Percentiles rank a stretch among this genome's conserved stretches.
These are phyloP conservation scores for Carpatolechia fugitivella DNA, from an alignment of 2,888 invertebrate species.

Conservation along the genomic window DNA sequence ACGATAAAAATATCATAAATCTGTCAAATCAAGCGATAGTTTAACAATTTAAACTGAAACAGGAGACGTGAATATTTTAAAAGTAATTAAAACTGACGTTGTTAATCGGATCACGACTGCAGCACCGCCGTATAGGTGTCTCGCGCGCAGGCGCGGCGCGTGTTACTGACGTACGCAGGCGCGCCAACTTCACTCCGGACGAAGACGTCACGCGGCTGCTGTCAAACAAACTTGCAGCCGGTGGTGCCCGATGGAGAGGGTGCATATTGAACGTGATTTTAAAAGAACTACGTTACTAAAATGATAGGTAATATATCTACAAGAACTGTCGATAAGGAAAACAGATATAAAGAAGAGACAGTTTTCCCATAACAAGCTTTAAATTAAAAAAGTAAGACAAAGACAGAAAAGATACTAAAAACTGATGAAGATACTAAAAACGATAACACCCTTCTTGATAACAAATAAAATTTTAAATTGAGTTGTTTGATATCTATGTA, in stretches of 20 bases:
- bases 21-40: conserved; percentile 55
- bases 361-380: too few species aligned
- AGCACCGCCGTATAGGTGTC: conserved; percentile 77
- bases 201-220: conserved; percentile 39
- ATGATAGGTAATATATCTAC: background rate
- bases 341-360: too few species aligned
- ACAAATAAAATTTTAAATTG: too few species aligned
- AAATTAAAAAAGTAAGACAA: too few species aligned
- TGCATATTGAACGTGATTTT: background rate
- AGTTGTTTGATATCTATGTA: too few species aligned
- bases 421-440: too few species aligned
- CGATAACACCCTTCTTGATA: too few species aligned
- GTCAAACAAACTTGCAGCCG: conserved; percentile 17
- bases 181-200: conserved; percentile 62
- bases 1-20: background rate
- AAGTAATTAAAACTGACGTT: conserved; percentile 68
- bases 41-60: background rate
- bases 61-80: conserved; percentile 11
- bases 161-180: conserved; percentile 72
- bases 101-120: conserved; percentile 78
- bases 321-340: too few species aligned
- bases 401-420: too few species aligned
- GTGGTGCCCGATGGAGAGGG: background rate
- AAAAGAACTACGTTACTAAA: background rate
- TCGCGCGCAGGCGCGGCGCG: conserved; percentile 77